Percentiles rank a stretch among this genome's conserved stretches.
These are phyloP conservation scores for Apotomis turbidana DNA, from an alignment of 2,888 invertebrate species.

Conservation along the genomic window DNA sequence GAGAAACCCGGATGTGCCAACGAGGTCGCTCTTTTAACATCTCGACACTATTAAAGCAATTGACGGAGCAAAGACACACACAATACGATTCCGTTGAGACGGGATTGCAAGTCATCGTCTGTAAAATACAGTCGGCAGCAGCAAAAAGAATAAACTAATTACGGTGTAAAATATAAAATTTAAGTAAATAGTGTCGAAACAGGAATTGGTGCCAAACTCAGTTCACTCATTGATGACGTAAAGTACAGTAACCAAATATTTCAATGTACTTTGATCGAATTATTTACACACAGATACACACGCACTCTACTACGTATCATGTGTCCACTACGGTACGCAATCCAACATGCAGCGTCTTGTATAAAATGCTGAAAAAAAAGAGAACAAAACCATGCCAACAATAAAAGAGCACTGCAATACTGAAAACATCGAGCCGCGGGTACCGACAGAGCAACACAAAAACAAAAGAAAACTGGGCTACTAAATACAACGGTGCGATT, in stretches of 20 bases:
- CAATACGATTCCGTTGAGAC: slow-evolving; percentile 5
- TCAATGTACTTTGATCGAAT: too few species aligned
- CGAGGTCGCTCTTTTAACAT: not conserved
- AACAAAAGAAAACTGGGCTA: not conserved
- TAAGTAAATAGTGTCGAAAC: too few species aligned
- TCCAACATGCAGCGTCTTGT: not conserved
- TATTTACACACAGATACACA: too few species aligned
- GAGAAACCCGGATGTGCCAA: not conserved
- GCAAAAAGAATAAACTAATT: too few species aligned
- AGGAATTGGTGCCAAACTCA: too few species aligned
- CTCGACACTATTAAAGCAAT: not conserved
- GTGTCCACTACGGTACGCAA: not conserved
- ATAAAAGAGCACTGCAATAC: not conserved
- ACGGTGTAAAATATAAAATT: too few species aligned
- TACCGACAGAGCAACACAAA: not conserved
- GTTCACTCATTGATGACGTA: too few species aligned
- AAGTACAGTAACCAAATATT: too few species aligned
- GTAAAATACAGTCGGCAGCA: too few species aligned
- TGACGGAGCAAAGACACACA: not conserved
- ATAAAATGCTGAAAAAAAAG: slow-evolving; percentile 5
- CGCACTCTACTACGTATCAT: too few species aligned
- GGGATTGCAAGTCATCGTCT: not conserved
- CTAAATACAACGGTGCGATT: not conserved
- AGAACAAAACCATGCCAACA: slow-evolving; percentile 11
- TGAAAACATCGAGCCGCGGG: not conserved